phyloP scores from a whole-genome alignment of 2,888 invertebrate genomes.

The Apotomis betuletana region DNA sequence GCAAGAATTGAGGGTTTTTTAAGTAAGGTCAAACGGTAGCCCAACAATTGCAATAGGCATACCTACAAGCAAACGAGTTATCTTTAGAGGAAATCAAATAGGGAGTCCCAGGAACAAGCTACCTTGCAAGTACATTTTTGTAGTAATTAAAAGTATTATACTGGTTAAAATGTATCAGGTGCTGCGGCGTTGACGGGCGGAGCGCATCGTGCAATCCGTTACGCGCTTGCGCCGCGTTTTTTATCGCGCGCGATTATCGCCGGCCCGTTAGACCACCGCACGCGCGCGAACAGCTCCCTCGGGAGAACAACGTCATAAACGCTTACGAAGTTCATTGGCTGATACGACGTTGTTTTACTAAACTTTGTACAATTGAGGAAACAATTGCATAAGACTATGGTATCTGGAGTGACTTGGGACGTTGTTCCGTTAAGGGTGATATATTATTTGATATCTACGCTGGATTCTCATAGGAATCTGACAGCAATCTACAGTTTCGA shows the following conservation, averaged over 20 bases:
- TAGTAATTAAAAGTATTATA: not conserved
- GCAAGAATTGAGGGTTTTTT: too few relatives aligned
- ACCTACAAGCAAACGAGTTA: too few relatives aligned
- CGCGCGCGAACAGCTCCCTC: conserved; percentile 64
- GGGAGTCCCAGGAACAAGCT: too few relatives aligned
- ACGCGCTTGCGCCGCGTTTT: conserved; percentile 69
- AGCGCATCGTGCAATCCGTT: conserved; percentile 66
- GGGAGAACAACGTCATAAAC: conserved; percentile 27
- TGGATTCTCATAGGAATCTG: conserved; percentile 1
- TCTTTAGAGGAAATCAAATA: too few relatives aligned
- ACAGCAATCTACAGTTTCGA: conserved; percentile 12
- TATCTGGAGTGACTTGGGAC: not conserved
- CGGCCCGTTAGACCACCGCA: conserved; percentile 71
- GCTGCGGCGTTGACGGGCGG: conserved; percentile 65
- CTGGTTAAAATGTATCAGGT: not conserved
- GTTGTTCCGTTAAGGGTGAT: not conserved
- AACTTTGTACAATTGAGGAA: not conserved
- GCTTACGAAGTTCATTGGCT: not conserved
- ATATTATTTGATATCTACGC: not conserved
- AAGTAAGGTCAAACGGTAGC: too few relatives aligned
- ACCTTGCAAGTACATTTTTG: too few relatives aligned
- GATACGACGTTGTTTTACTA: not conserved
- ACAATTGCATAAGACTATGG: not conserved
- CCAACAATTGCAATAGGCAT: too few relatives aligned
- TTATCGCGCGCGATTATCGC: conserved; percentile 73